Conservation (phyloP, 2,888 invertebrate species). For the Hypomecis punctinalis region DNA sequence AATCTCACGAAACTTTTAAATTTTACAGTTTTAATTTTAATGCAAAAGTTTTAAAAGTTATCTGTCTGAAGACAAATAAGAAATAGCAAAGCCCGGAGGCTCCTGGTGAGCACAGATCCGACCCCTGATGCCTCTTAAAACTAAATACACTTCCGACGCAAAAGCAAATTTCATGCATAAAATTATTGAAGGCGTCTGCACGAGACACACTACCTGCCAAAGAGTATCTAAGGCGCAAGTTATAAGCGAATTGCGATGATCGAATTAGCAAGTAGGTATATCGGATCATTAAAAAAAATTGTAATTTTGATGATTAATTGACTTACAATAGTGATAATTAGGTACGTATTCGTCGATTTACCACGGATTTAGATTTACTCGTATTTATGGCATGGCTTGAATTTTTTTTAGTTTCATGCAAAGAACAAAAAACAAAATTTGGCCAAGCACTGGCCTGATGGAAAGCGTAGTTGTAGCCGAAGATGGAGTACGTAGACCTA, state of each 20-base stretch:
- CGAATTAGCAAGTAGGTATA: too few relatives aligned
- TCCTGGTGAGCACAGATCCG: conserved; percentile 42
- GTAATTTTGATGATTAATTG: not conserved
- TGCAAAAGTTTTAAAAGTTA: conserved; percentile 25
- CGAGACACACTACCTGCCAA: conserved; percentile 70
- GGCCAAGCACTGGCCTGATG: too few relatives aligned
- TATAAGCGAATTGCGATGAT: conserved; percentile 37
- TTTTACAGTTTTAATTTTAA: not conserved
- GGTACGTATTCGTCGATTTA: too few relatives aligned
- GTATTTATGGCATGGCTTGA: too few relatives aligned
- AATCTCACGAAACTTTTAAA: too few relatives aligned
- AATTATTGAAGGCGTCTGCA: conserved; percentile 73
- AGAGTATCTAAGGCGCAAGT: conserved; percentile 41
- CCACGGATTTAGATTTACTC: too few relatives aligned
- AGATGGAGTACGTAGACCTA: too few relatives aligned
- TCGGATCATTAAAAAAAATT: too few relatives aligned
- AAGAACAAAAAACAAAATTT: too few relatives aligned
- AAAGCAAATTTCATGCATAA: conserved; percentile 80
- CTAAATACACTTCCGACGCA: conserved; percentile 66
- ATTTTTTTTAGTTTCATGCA: too few relatives aligned
- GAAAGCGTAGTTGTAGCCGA: too few relatives aligned
- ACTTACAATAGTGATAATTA: not conserved
- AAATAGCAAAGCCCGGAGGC: conserved; percentile 43
- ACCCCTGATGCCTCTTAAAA: conserved; percentile 57
- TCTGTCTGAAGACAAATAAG: conserved; percentile 45